A percentile compares a stretch with the other conserved stretches of the same genome.
These are phyloP conservation scores for Neotoma lepida DNA, from an alignment of 2,113 vertebrate genomes.

Conservation along the genomic window DNA sequence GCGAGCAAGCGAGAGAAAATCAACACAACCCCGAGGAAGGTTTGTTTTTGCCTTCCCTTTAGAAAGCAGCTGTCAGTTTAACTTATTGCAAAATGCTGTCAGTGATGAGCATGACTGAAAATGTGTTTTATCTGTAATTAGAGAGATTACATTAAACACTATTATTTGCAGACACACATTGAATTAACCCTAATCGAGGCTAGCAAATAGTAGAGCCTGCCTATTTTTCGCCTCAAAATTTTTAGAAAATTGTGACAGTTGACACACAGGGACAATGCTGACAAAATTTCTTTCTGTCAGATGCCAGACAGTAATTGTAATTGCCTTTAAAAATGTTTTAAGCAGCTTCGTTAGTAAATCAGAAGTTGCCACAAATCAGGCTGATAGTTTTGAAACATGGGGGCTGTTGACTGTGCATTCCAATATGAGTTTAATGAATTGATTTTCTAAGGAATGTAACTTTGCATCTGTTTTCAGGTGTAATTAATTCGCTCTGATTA, in stretches of 20 bases:
- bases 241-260: conserved; percentile 83
- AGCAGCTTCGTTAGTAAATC: conserved; percentile 78
- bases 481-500: conserved; percentile 81
- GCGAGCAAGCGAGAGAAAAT: conserved; percentile 11
- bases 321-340: conserved; percentile 82
- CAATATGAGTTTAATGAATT: conserved; percentile 80
- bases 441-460: conserved; percentile 79
- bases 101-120: conserved; percentile 81
- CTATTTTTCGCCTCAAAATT: conserved; percentile 80
- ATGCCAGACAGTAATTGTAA: conserved; percentile 81
- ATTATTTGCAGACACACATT: conserved; percentile 84
- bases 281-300: conserved; percentile 80
- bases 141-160: conserved; percentile 84
- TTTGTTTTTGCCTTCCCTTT: conserved; percentile 73
- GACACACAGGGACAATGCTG: conserved; percentile 81
- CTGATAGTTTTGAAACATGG: conserved; percentile 79
- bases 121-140: conserved; percentile 83
- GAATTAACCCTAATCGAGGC: conserved; percentile 83
- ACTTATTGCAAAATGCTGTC: conserved; percentile 81
- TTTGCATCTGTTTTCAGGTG: conserved; percentile 80
- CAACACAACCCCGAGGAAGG: conserved; percentile 71
- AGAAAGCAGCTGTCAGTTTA: conserved; percentile 83
- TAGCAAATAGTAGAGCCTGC: conserved; percentile 81
- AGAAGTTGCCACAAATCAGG: conserved; percentile 80
- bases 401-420: conserved; percentile 78